Conservation (phyloP, 2,888 invertebrate genomes). For the Calameuta idolon region DNA sequence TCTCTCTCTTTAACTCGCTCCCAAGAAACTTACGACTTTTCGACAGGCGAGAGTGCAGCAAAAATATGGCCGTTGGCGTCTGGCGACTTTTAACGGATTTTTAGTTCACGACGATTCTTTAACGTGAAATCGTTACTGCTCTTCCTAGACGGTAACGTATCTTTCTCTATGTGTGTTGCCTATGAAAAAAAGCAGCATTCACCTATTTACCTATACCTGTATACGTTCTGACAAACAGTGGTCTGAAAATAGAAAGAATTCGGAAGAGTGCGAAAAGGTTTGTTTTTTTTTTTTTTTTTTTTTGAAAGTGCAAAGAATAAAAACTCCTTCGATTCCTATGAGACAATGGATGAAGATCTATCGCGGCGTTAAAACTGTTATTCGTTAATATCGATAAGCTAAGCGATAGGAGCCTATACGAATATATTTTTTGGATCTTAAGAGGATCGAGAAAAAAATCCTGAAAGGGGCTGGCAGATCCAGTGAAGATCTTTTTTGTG, state of each 20-base stretch:
- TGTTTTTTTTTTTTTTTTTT: background rate
- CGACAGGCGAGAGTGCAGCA: background rate
- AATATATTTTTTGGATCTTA: background rate
- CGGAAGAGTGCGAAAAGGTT: background rate
- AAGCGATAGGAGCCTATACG: background rate
- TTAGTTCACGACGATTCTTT: background rate
- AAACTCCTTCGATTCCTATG: background rate
- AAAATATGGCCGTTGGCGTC: background rate
- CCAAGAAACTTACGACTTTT: background rate
- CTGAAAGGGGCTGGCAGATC: background rate
- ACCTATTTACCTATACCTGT: background rate
- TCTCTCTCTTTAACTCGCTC: background rate
- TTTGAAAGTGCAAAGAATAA: background rate
- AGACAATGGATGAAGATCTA: background rate
- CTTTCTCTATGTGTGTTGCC: background rate
- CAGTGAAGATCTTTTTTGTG: background rate
- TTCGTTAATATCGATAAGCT: background rate
- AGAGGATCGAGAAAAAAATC: background rate
- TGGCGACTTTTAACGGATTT: background rate
- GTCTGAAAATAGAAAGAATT: background rate
- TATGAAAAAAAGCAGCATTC: background rate
- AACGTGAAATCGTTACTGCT: background rate
- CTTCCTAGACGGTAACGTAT: conserved; percentile 1
- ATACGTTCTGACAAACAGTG: background rate
- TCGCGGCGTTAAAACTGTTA: background rate